These are phyloP conservation scores for Pungitius pungitius DNA, from an alignment of 2,113 vertebrate species.

Conservation along the genomic window DNA sequence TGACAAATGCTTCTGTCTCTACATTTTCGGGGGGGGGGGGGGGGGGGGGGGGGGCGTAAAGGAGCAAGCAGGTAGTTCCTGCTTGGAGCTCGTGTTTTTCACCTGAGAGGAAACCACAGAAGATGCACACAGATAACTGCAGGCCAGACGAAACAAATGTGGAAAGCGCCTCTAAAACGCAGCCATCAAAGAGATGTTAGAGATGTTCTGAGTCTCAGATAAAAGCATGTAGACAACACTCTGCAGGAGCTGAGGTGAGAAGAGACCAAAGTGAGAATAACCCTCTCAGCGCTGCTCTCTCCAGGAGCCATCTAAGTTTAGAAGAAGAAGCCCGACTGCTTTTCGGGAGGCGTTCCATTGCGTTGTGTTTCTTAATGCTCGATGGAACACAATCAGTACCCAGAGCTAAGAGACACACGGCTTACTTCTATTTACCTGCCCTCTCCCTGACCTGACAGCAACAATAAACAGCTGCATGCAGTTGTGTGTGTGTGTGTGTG, in stretches of 20 bases:
- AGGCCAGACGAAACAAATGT: constrained; percentile 4
- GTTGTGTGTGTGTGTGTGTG: constrained; percentile 18
- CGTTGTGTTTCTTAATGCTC: constrained; percentile 13
- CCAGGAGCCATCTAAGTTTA: constrained; percentile 27
- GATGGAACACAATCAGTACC: constrained; percentile 12
- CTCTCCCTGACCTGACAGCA: constrained; percentile 21
- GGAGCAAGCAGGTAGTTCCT: not conserved
- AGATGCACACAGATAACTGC: not conserved
- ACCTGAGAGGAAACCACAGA: not conserved
- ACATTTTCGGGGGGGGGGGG: too few relatives aligned
- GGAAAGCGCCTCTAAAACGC: not conserved
- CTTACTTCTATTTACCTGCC: constrained; percentile 25
- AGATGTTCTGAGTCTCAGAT: not conserved
- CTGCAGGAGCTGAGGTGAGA: constrained; percentile 6
- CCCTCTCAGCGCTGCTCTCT: not conserved
- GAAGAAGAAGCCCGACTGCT: constrained; percentile 14
- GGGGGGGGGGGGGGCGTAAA: too few relatives aligned
- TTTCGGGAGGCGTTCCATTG: constrained; percentile 35
- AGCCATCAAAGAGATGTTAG: not conserved
- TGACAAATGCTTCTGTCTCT: not conserved
- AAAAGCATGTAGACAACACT: constrained; percentile 2
- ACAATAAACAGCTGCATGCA: constrained; percentile 34
- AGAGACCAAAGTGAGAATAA: constrained; percentile 4
- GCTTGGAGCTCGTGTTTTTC: not conserved
- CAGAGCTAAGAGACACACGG: constrained; percentile 15